A percentile compares a stretch with the other conserved stretches of the same genome.
These are phyloP conservation scores for Megalopta genalis DNA, from an alignment of 1,140 invertebrate genomes.

Conservation along the genomic window DNA sequence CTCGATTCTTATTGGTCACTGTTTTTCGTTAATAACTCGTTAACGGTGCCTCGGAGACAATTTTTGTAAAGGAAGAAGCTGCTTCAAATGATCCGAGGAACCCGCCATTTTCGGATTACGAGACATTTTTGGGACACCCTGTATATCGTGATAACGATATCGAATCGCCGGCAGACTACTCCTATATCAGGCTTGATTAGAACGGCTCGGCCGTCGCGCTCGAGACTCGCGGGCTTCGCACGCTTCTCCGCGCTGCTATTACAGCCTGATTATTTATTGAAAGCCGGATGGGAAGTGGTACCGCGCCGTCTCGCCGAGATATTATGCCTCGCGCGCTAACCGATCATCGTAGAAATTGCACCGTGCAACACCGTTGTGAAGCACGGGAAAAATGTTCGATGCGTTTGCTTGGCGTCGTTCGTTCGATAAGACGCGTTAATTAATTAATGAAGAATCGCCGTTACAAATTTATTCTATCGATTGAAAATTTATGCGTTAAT, in stretches of 20 bases:
- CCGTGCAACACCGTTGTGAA: background rate
- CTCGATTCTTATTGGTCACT: too few species aligned
- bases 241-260: background rate
- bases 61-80: too few species aligned
- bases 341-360: background rate
- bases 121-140: too few species aligned
- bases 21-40: too few species aligned
- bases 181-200: background rate
- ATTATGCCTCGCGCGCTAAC: background rate
- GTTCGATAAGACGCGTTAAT: too few species aligned
- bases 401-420: too few species aligned
- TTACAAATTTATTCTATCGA: too few species aligned
- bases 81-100: too few species aligned
- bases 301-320: background rate
- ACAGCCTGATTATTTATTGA: background rate
- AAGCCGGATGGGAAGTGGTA: background rate
- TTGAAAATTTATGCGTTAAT: too few species aligned
- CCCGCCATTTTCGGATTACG: too few species aligned
- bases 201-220: background rate
- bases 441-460: too few species aligned
- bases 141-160: constrained; percentile 31
- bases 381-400: background rate
- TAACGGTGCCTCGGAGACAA: too few species aligned
- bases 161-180: background rate
- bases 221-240: background rate